These are phyloP conservation scores for Sylvia atricapilla DNA, from an alignment of 2,113 vertebrate species.

Conservation along the genomic window DNA sequence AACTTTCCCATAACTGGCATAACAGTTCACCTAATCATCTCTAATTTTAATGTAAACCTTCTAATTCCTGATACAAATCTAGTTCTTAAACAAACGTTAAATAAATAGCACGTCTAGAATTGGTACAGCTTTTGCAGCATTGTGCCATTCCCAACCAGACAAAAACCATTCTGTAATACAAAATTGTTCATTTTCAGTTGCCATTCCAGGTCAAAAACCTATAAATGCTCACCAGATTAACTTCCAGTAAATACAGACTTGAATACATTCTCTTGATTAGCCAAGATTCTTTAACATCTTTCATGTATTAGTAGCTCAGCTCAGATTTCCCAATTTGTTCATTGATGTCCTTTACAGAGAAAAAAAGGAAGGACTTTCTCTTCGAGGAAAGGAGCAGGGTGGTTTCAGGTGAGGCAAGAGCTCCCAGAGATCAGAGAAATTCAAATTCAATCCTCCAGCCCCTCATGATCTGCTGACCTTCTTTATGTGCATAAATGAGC, in stretches of 20 bases:
- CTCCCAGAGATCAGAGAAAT: not conserved
- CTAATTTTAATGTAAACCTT: not conserved
- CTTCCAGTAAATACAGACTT: not conserved
- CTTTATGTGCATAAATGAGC: not conserved
- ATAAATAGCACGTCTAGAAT: not conserved
- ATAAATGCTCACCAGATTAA: not conserved
- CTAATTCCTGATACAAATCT: not conserved
- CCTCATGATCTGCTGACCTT: not conserved
- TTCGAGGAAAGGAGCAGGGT: not conserved
- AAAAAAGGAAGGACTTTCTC: not conserved
- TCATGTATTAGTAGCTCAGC: not conserved
- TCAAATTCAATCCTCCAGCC: not conserved
- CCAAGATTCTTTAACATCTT: not conserved
- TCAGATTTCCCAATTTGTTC: not conserved
- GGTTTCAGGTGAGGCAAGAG: not conserved
- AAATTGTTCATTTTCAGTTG: not conserved
- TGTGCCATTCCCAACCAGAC: not conserved
- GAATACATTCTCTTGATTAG: not conserved
- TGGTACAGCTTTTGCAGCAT: fast-evolving
- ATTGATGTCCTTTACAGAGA: not conserved
- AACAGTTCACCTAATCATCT: not conserved
- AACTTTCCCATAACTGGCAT: not conserved
- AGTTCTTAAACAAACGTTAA: not conserved
- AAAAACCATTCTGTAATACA: not conserved
- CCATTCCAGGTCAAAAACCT: not conserved